Conservation (phyloP, 1,140 invertebrate genomes). For the Rhyacophila brunnea region DNA sequence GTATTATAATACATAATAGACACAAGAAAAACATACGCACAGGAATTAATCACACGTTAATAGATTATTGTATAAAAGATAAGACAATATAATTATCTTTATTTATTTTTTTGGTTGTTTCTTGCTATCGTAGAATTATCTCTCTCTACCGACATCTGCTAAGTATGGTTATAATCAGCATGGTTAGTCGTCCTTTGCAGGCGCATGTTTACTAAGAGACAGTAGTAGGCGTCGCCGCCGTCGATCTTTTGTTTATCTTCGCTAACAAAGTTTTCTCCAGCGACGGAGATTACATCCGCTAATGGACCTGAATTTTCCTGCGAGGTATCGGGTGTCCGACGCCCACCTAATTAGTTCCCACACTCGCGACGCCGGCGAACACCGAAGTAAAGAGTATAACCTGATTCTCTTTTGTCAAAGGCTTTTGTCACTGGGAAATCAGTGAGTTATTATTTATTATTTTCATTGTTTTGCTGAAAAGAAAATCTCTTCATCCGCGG, state of each 20-base stretch:
- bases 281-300: slow-evolving; percentile 8
- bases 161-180: too few relatives aligned
- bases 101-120: too few relatives aligned
- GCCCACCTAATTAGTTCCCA: neutral
- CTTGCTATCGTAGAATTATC: too few relatives aligned
- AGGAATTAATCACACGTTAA: too few relatives aligned
- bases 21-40: too few relatives aligned
- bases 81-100: too few relatives aligned
- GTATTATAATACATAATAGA: too few relatives aligned
- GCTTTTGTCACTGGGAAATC: neutral
- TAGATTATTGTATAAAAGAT: too few relatives aligned
- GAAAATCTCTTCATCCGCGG: too few relatives aligned
- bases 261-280: neutral
- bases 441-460: neutral
- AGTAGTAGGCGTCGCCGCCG: neutral
- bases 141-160: too few relatives aligned
- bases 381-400: neutral
- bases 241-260: neutral
- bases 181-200: too few relatives aligned
- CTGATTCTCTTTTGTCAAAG: neutral
- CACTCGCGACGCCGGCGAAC: neutral
- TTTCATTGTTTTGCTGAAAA: neutral
- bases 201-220: too few relatives aligned
- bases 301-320: neutral
- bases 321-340: slow-evolving; percentile 2